Evolutionary conservation across 2,113 vertebrate genomes (phyloP).

Genomic region (Taxidea taxus): DNA sequence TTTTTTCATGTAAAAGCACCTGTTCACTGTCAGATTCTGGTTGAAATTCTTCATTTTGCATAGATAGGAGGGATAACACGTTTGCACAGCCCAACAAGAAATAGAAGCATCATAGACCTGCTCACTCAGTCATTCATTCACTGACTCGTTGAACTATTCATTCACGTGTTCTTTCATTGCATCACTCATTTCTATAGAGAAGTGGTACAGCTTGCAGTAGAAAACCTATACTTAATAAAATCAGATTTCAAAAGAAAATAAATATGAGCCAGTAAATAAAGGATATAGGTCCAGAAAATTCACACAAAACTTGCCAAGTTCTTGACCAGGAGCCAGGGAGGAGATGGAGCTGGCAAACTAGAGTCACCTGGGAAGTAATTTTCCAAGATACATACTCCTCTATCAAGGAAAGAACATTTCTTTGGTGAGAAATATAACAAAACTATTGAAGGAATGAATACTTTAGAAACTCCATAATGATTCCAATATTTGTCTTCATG

Average conservation of each 20-base stretch:
- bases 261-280: background rate
- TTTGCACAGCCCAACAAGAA: background rate
- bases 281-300: background rate
- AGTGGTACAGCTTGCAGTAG: background rate
- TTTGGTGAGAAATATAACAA: background rate
- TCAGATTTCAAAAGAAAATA: background rate
- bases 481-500: background rate
- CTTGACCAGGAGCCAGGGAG: background rate
- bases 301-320: background rate
- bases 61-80: background rate
- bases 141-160: background rate
- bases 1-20: background rate
- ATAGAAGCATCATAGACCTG: background rate
- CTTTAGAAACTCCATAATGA: background rate
- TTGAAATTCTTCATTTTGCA: background rate
- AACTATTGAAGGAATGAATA: background rate
- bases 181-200: background rate
- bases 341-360: background rate
- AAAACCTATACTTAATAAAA: background rate
- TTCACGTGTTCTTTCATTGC: background rate
- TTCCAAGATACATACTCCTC: background rate
- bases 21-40: background rate
- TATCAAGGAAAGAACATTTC: background rate
- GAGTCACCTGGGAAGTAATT: background rate
- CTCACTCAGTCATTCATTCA: background rate